phyloP scores from a whole-genome alignment of 23 tunicate species.

The Botrylloides violaceus region DNA sequence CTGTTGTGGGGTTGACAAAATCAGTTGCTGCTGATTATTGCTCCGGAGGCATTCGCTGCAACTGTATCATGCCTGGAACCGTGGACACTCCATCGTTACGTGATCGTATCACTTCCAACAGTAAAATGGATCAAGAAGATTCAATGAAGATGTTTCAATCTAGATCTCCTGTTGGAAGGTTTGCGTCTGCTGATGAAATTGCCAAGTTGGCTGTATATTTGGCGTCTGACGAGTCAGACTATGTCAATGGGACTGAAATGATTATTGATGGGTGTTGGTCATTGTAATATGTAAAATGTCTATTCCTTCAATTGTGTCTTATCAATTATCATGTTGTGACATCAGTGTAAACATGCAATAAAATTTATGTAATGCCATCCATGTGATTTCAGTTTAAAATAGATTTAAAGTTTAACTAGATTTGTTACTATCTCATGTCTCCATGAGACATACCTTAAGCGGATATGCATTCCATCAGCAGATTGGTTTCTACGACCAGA shows the following conservation, averaged over 20 bases:
- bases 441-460: too few relatives aligned
- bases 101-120: conserved; percentile 39
- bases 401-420: too few relatives aligned
- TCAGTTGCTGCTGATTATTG: conserved; percentile 90
- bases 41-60: conserved; percentile 74
- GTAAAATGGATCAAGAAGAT: conserved; percentile 34
- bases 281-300: conserved; percentile 5
- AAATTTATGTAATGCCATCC: too few relatives aligned
- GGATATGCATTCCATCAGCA: too few relatives aligned
- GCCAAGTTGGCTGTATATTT: conserved; percentile 91
- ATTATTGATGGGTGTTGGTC: conserved; percentile 99
- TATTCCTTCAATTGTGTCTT: too few relatives aligned
- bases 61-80: conserved; percentile 94
- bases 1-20: conserved; percentile 92
- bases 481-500: too few relatives aligned
- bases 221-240: conserved; percentile 85
- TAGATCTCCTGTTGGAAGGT: conserved; percentile 75
- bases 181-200: conserved; percentile 83
- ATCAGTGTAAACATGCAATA: too few relatives aligned
- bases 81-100: conserved; percentile 86
- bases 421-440: too few relatives aligned
- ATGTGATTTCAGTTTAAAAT: too few relatives aligned
- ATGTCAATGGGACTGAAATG: conserved; percentile 92
- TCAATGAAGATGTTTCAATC: conserved; percentile 79
- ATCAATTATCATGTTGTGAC: too few relatives aligned